phyloP scores from a whole-genome alignment of 2,113 vertebrate species.

The Poeciliopsis retropinna region DNA sequence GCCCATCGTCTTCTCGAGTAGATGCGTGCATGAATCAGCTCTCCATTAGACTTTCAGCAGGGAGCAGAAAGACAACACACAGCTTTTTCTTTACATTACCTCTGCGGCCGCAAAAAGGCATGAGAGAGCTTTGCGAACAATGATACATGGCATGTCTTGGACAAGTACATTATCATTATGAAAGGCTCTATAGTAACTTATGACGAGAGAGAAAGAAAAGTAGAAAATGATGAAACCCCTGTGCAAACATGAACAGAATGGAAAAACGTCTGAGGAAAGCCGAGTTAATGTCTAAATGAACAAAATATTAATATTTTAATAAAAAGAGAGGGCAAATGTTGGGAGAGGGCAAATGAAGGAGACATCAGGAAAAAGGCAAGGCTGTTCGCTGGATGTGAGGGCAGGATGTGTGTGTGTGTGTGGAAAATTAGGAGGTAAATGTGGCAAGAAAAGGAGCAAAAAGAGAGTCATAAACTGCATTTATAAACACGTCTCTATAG shows the following conservation, averaged over 20 bases:
- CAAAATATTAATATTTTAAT: slow-evolving; percentile 67
- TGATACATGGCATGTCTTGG: slow-evolving; percentile 53
- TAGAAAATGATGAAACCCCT: slow-evolving; percentile 32
- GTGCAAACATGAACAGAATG: slow-evolving; percentile 60
- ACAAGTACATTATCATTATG: slow-evolving; percentile 62
- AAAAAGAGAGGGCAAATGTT: slow-evolving; percentile 49
- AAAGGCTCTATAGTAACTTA: slow-evolving; percentile 41
- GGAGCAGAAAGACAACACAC: slow-evolving; percentile 65
- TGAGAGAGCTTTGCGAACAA: slow-evolving; percentile 44
- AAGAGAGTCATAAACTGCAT: slow-evolving; percentile 77
- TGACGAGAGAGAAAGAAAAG: slow-evolving; percentile 33
- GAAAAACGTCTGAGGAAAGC: slow-evolving; percentile 43
- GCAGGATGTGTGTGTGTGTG: slow-evolving; percentile 31
- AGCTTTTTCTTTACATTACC: slow-evolving; percentile 68
- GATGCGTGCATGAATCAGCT: slow-evolving; percentile 69
- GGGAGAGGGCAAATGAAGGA: slow-evolving; percentile 42
- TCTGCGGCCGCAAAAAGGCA: slow-evolving; percentile 48
- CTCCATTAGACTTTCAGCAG: slow-evolving; percentile 71
- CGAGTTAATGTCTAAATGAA: slow-evolving; percentile 57
- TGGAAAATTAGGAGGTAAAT: slow-evolving; percentile 55
- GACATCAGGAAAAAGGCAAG: slow-evolving; percentile 13
- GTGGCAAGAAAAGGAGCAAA: slow-evolving; percentile 62
- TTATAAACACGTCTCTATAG: slow-evolving; percentile 84
- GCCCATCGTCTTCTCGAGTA: slow-evolving; percentile 60
- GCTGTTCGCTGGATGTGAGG: slow-evolving; percentile 37